Conservation (phyloP, 2,797 vertebrate species). For the Adrianichthys oophorus region DNA sequence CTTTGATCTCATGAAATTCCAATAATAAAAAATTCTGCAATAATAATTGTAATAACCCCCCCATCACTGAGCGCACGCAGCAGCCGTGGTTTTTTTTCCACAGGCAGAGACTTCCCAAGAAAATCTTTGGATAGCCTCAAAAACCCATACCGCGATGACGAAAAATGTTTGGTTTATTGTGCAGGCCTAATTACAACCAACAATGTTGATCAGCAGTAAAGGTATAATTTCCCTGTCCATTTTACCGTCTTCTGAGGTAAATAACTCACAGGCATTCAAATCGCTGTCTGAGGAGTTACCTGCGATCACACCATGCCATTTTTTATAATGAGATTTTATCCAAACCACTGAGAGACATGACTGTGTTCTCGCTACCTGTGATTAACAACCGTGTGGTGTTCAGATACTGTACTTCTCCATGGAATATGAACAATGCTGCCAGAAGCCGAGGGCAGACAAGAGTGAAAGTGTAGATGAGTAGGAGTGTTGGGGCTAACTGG, state of each 20-base stretch:
- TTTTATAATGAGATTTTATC: slow-evolving; percentile 26
- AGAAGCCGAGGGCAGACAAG: slow-evolving; percentile 33
- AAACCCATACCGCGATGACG: too few relatives aligned
- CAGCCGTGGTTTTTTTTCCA: too few relatives aligned
- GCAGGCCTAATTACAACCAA: slow-evolving; percentile 4
- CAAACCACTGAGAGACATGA: slow-evolving; percentile 15
- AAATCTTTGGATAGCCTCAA: too few relatives aligned
- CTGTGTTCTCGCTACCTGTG: slow-evolving; percentile 11
- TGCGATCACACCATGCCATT: slow-evolving; percentile 18
- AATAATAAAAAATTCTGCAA: too few relatives aligned
- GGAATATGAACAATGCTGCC: slow-evolving; percentile 23
- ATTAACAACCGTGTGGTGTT: slow-evolving; percentile 23
- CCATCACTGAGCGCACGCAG: too few relatives aligned
- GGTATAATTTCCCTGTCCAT: slow-evolving; percentile 12
- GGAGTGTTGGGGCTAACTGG: slow-evolving; percentile 21
- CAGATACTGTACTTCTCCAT: slow-evolving; percentile 23
- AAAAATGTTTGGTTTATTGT: too few relatives aligned
- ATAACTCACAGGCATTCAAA: slow-evolving; percentile 17
- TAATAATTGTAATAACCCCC: too few relatives aligned
- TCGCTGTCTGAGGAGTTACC: slow-evolving; percentile 21
- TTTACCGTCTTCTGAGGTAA: slow-evolving; percentile 7
- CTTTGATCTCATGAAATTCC: too few relatives aligned
- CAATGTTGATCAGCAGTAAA: slow-evolving; percentile 8
- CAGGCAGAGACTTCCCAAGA: too few relatives aligned
- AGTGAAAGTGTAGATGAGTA: slow-evolving; percentile 28